Percentiles rank a stretch among this genome's conserved stretches.
phyloP scores from a whole-genome alignment of 2,888 invertebrate genomes.

The Ormyrus nitidulus region DNA sequence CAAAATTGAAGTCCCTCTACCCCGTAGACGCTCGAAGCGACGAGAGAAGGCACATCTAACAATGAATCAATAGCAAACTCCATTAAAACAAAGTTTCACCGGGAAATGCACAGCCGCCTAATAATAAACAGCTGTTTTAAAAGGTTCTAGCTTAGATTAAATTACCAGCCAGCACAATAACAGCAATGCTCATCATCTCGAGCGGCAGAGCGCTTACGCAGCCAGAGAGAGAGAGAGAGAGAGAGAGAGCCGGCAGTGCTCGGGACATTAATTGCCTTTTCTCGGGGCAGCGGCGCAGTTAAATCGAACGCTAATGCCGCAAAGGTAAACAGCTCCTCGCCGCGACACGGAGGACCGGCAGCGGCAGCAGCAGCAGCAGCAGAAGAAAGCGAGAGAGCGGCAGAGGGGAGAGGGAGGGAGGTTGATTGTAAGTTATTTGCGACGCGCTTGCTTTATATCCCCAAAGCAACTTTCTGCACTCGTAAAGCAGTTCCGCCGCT shows the following conservation, averaged over 20 bases:
- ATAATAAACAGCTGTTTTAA: too few relatives aligned
- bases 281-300: conserved; percentile 9
- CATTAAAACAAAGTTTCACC: too few relatives aligned
- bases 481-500: conserved; percentile 70
- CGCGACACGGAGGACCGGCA: neutral
- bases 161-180: too few relatives aligned
- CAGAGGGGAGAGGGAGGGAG: conserved; percentile 42
- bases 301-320: conserved; percentile 61
- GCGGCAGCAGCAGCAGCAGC: neutral
- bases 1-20: too few relatives aligned
- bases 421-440: conserved; percentile 76
- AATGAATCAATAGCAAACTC: too few relatives aligned
- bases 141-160: too few relatives aligned
- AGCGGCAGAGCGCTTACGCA: too few relatives aligned
- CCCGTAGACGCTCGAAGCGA: too few relatives aligned
- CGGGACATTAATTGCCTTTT: conserved; percentile 31
- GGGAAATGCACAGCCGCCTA: too few relatives aligned
- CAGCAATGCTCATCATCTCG: too few relatives aligned
- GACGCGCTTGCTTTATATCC: conserved; percentile 74
- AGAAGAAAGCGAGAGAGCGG: conserved; percentile 55
- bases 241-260: neutral
- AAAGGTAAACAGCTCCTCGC: conserved; percentile 63
- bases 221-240: too few relatives aligned
- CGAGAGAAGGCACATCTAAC: too few relatives aligned
- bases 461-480: conserved; percentile 74